A percentile compares a stretch with the other conserved stretches of the same genome.
Conservation (phyloP, 1,140 invertebrate genomes). For the Hylaeus anthracinus region DNA sequence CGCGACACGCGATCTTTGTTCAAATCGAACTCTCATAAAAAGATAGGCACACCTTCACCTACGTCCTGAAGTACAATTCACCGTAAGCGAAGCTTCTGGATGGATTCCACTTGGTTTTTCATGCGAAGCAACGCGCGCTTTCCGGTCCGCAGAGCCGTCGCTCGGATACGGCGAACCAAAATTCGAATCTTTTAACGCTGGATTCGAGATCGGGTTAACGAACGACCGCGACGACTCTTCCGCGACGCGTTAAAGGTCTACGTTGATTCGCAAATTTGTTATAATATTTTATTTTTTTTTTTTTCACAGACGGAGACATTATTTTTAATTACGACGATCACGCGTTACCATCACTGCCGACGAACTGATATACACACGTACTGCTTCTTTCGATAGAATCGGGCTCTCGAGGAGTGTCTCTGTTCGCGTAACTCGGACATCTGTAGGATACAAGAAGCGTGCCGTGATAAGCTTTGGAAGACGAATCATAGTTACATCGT, state of each 20-base stretch:
- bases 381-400: conserved; percentile 5
- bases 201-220: not conserved
- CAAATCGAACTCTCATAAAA: conserved; percentile 55
- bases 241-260: conserved; percentile 40
- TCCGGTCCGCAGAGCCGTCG: not conserved
- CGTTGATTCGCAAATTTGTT: conserved; percentile 59
- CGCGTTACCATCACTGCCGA: conserved; percentile 62
- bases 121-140: conserved; percentile 39
- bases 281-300: conserved; percentile 49
- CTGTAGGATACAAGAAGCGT: conserved; percentile 35
- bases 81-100: conserved; percentile 79
- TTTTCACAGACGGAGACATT: conserved; percentile 74
- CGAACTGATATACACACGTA: conserved; percentile 37
- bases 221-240: not conserved
- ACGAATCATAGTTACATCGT: conserved; percentile 52
- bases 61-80: conserved; percentile 78
- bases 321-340: conserved; percentile 56
- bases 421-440: conserved; percentile 13
- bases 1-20: not conserved
- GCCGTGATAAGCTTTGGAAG: conserved; percentile 54
- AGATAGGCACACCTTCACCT: conserved; percentile 74
- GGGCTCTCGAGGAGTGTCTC: conserved; percentile 8
- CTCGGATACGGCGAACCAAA: not conserved
- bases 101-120: conserved; percentile 75
- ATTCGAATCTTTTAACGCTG: not conserved